Evolutionary conservation across 1,140 invertebrate species (phyloP).

Genomic region (Drosophila teissieri): DNA sequence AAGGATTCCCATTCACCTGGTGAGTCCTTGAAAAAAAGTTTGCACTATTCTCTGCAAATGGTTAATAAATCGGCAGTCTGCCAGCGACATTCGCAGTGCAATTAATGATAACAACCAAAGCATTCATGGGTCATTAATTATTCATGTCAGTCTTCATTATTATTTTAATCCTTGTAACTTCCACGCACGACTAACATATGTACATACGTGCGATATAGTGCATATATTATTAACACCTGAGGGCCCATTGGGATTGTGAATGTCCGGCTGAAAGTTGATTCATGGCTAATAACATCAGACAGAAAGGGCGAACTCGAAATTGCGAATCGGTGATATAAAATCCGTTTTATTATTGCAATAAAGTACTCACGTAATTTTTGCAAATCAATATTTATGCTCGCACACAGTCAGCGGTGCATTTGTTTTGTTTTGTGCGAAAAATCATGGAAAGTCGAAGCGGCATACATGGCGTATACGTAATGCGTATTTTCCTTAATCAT

Average conservation of each 20-base stretch:
- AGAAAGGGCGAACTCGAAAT: constrained; percentile 10
- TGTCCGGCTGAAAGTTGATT: constrained; percentile 28
- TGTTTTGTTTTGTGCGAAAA: constrained; percentile 8
- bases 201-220: constrained; percentile 3
- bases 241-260: not conserved
- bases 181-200: constrained; percentile 11
- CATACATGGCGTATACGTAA: constrained; percentile 17
- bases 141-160: constrained; percentile 30
- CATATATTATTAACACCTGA: constrained; percentile 37
- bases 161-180: constrained; percentile 38
- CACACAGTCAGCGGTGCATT: constrained; percentile 17
- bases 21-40: constrained; percentile 30
- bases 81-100: constrained; percentile 13
- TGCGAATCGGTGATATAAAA: not conserved
- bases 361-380: constrained; percentile 31
- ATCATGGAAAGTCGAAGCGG: constrained; percentile 6
- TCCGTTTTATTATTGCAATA: constrained; percentile 20
- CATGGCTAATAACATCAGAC: constrained; percentile 7
- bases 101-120: constrained; percentile 39
- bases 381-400: constrained; percentile 36
- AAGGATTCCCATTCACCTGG: constrained; percentile 14
- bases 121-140: constrained; percentile 32
- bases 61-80: constrained; percentile 12
- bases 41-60: not conserved
- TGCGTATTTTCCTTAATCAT: constrained; percentile 43